Percentiles rank a stretch among this genome's conserved stretches.
Conservation (phyloP, 2,888 invertebrate species). For the Aporophyla lueneburgensis region DNA sequence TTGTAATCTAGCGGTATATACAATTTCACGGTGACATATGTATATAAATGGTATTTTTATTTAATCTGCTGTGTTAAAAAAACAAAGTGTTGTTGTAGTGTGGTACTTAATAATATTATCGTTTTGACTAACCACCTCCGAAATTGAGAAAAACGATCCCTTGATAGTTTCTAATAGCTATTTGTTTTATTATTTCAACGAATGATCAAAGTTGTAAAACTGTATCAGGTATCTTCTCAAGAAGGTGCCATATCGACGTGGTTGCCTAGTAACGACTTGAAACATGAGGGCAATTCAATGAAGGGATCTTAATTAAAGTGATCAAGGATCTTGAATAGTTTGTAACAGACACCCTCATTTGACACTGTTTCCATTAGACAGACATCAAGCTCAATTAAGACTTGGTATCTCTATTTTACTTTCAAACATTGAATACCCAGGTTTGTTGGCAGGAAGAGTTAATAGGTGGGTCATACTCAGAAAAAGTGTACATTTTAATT, state of each 20-base stretch:
- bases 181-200: slow-evolving; percentile 3
- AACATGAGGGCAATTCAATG: slow-evolving; percentile 10
- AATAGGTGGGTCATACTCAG: too few species aligned
- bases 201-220: slow-evolving; percentile 6
- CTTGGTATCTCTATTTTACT: too few species aligned
- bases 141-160: neutral
- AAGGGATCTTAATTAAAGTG: slow-evolving; percentile 15
- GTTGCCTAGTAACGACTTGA: slow-evolving; percentile 11
- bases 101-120: too few species aligned
- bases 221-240: neutral
- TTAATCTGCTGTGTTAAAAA: too few species aligned
- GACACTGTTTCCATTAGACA: neutral
- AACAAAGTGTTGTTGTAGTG: too few species aligned
- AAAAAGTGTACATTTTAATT: too few species aligned
- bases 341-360: neutral
- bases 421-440: too few species aligned
- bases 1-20: too few species aligned
- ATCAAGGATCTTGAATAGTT: slow-evolving; percentile 5
- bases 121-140: too few species aligned
- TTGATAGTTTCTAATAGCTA: neutral
- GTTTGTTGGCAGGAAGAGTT: too few species aligned
- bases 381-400: neutral
- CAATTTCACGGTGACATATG: too few species aligned
- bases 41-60: too few species aligned
- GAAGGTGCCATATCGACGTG: neutral